Evolutionary conservation across 2,797 vertebrate species (phyloP).

Genomic region (Eleutherodactylus coqui): DNA sequence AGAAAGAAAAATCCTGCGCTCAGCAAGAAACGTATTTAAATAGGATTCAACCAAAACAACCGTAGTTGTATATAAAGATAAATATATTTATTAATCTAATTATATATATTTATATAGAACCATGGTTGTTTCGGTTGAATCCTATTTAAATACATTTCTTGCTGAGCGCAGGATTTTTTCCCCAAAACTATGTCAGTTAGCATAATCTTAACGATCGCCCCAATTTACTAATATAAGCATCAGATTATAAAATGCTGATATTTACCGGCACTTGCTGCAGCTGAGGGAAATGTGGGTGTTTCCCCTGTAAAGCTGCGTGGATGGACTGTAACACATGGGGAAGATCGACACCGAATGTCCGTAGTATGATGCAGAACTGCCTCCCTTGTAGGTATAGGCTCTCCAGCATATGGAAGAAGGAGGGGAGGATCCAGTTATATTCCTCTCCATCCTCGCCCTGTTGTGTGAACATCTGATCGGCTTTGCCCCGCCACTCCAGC

Average conservation of each 20-base stretch:
- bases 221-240: background rate
- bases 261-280: conserved; percentile 80
- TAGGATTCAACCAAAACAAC: too few relatives aligned
- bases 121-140: too few relatives aligned
- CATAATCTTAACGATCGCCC: too few relatives aligned
- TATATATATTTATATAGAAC: too few relatives aligned
- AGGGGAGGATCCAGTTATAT: conserved; percentile 88
- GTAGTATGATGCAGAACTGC: conserved; percentile 81
- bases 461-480: conserved; percentile 75
- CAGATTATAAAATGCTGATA: background rate
- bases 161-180: too few relatives aligned
- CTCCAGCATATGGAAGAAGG: conserved; percentile 86
- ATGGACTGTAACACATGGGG: conserved; percentile 76
- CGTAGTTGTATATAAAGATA: too few relatives aligned
- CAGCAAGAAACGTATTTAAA: too few relatives aligned
- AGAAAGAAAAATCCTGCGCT: too few relatives aligned
- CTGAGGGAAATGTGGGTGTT: conserved; percentile 84
- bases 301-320: conserved; percentile 75
- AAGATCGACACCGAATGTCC: conserved; percentile 86
- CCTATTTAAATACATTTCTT: too few relatives aligned
- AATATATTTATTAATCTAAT: too few relatives aligned
- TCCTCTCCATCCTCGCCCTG: conserved; percentile 75
- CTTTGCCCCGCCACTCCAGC: conserved; percentile 80
- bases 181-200: too few relatives aligned
- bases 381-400: conserved; percentile 74